Evolutionary conservation across 92 coral and sea anemone genomes (phyloP).

Genomic region (Actinostola sp.): DNA sequence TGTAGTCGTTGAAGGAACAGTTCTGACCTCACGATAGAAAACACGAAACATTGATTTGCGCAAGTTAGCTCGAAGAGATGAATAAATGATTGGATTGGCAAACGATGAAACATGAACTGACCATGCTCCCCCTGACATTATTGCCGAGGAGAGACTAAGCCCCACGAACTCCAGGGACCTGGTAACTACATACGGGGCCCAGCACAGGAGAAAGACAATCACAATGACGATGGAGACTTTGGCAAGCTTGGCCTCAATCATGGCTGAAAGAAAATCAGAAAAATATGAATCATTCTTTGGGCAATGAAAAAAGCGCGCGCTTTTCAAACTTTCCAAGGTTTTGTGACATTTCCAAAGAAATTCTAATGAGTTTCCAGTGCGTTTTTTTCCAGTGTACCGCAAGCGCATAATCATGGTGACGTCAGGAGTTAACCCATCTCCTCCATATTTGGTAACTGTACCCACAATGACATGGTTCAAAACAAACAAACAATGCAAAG

Average conservation of each 20-base stretch:
- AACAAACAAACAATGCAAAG: too few species aligned
- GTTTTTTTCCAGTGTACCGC: too few species aligned
- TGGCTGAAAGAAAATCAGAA: conserved; percentile 21
- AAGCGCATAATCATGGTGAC: too few species aligned
- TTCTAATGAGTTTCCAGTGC: too few species aligned
- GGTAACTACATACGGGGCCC: conserved; percentile 66
- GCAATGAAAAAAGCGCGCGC: too few species aligned
- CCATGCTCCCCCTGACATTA: conserved; percentile 35
- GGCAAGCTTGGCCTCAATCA: conserved; percentile 40
- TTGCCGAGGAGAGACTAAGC: conserved; percentile 37
- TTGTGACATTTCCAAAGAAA: too few species aligned
- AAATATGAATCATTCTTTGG: too few species aligned
- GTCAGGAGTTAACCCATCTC: too few species aligned
- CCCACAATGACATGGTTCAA: too few species aligned
- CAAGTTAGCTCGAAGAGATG: conserved; percentile 21
- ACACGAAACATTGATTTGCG: background rate
- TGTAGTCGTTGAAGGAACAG: too few species aligned
- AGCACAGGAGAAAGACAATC: conserved; percentile 49
- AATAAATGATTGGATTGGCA: conserved; percentile 52
- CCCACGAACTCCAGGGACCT: conserved; percentile 42
- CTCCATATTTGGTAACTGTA: too few species aligned
- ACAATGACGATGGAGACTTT: conserved; percentile 45
- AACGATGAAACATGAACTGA: conserved; percentile 55
- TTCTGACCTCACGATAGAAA: background rate
- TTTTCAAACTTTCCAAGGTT: too few species aligned